Evolutionary conservation across 2,113 vertebrate genomes (phyloP), one percentile per base, ranked within the genome.

Genomic region (Aleadryas rufinucha): DNA sequence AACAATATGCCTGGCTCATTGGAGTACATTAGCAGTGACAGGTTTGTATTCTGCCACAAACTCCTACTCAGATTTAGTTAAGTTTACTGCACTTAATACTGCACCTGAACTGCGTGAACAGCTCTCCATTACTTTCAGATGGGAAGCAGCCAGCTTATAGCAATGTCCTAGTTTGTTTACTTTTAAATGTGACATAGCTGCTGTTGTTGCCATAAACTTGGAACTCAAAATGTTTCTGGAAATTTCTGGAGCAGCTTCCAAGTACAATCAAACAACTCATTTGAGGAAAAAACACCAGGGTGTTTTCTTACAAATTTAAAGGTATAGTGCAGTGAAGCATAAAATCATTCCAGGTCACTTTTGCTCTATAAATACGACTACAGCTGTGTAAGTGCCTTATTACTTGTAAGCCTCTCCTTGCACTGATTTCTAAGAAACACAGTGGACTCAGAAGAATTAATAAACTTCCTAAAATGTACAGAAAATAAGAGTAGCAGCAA

Each of bases 341-440:
- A 89, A 90, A 94, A 54, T 35, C 9, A 84, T 69, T 87, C 47
- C n/a, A 37, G n/a, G 65, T 31, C 49, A 63, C n/a, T 97, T 95
- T 50, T 71, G 33, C n/a, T 54, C 76, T 91, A 69, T 85, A 95
- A 95, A 68, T 91, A 95, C 85, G 33, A 35, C 21, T 81, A 87
- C 37, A 91, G 59, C 41, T 90, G 52, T 61, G 91, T 57, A 95
- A 90, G 39, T 7, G 47, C 44, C 53, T 75, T 90, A 71, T 69
- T 74, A 54, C 49, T 80, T 74, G 19, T 49, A 87, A 76, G 49
- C 8, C 64, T 35, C 39, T 79, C 49, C 52, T 63, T 33, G 21
- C 37, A 89, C 31, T 69, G 54, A 88, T 83, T 96, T 95, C 65
- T 87, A 64, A 91, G 54, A 90, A 95, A 91, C 50, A 85, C 4